A percentile compares a stretch with the other conserved stretches of the same genome.
Conservation (phyloP, 2,113 vertebrate genomes). For the Megaceryle maxima region DNA sequence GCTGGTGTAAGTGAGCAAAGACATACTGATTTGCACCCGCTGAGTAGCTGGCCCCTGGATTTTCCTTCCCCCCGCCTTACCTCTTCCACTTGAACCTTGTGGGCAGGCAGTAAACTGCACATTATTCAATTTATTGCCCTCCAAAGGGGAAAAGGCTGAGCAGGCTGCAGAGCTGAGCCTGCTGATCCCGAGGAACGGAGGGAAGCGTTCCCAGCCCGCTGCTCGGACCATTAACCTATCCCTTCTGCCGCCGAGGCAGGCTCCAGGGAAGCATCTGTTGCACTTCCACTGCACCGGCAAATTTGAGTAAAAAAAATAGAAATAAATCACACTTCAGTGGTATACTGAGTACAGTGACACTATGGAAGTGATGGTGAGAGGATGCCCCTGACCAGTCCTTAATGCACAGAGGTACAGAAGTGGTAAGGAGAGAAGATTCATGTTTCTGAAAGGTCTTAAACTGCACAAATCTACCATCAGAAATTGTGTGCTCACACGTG, state of each 20-base stretch:
- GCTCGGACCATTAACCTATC: background rate
- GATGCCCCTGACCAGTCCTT: background rate
- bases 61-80: background rate
- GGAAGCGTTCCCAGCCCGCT: background rate
- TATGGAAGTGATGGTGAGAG: background rate
- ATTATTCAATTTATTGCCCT: conserved; percentile 25
- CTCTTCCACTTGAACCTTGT: background rate
- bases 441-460: background rate
- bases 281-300: background rate
- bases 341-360: background rate
- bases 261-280: background rate
- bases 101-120: background rate
- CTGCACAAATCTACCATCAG: background rate
- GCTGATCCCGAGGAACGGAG: background rate
- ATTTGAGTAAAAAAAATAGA: background rate
- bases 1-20: conserved; percentile 23
- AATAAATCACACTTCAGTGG: background rate
- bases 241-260: background rate
- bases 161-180: background rate
- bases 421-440: background rate
- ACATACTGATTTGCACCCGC: conserved; percentile 26
- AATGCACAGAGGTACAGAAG: background rate
- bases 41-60: background rate
- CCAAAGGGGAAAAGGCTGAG: background rate
- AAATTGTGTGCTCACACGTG: accelerated